A percentile compares a stretch with the other conserved stretches of the same genome.
Conservation (phyloP, 2,113 vertebrate genomes). For the Ovibos moschatus region DNA sequence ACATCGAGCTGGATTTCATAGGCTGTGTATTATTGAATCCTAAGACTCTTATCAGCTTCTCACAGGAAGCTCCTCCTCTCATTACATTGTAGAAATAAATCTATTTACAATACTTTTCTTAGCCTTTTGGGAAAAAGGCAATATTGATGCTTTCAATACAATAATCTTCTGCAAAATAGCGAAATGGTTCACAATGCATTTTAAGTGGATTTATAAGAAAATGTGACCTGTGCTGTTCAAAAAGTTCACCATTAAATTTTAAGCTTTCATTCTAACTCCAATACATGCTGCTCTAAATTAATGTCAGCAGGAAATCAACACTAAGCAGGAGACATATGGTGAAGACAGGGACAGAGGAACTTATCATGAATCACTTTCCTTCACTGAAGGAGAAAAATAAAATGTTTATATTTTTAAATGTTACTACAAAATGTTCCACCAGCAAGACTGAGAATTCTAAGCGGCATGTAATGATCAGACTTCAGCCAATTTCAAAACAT, state of each 20-base stretch:
- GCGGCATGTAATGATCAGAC: background rate
- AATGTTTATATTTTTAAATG: constrained; percentile 60
- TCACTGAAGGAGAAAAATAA: constrained; percentile 36
- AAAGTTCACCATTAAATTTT: background rate
- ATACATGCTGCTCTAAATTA: constrained; percentile 32
- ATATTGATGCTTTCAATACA: background rate
- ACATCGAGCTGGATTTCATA: background rate
- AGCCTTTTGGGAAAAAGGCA: background rate
- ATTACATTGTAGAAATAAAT: background rate
- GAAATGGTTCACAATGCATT: background rate
- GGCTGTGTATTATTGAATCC: background rate
- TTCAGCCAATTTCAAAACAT: background rate
- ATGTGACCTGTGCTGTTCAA: background rate
- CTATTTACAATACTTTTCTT: background rate
- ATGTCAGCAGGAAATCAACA: constrained; percentile 65
- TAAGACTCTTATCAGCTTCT: background rate
- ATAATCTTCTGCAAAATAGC: background rate
- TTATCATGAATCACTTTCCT: constrained; percentile 49
- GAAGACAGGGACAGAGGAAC: background rate
- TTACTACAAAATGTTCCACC: constrained; percentile 62
- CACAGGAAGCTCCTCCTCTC: background rate
- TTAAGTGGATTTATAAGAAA: constrained; percentile 19
- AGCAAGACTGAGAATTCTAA: constrained; percentile 8
- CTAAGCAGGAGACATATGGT: constrained; percentile 30
- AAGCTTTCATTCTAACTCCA: background rate